A percentile compares a stretch with the other conserved stretches of the same genome.
Conservation (phyloP, 2,797 vertebrate species). For the Malacoctenus gilli region DNA sequence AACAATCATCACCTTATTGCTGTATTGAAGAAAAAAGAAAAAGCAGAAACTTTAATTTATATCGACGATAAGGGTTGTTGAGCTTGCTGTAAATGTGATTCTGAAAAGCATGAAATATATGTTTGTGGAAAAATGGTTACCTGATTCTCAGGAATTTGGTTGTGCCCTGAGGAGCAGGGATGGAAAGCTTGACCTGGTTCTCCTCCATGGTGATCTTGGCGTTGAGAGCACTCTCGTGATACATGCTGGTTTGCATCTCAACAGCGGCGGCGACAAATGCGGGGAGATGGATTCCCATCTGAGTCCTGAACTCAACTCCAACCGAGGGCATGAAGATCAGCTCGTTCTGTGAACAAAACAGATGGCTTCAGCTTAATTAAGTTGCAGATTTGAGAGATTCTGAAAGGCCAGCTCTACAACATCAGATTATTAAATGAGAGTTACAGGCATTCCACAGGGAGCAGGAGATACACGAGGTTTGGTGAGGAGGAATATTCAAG, state of each 20-base stretch:
- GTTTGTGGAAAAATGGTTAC: conserved; percentile 77
- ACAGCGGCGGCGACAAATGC: conserved; percentile 85
- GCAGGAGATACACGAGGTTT: background rate
- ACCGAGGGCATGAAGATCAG: conserved; percentile 84
- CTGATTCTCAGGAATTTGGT: conserved; percentile 86
- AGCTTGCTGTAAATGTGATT: no score
- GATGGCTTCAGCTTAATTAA: background rate
- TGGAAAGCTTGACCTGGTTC: conserved; percentile 84
- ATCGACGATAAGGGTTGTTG: no score
- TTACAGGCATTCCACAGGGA: no score
- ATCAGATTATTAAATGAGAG: background rate
- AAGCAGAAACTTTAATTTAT: no score
- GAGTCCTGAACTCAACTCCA: conserved; percentile 88
- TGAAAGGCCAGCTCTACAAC: background rate
- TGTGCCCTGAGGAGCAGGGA: conserved; percentile 83
- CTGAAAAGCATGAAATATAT: no score
- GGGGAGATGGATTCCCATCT: conserved; percentile 87
- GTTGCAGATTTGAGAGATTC: background rate
- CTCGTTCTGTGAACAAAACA: conserved; percentile 65
- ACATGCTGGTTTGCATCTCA: conserved; percentile 88
- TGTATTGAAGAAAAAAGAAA: conserved; percentile 62
- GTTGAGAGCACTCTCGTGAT: conserved; percentile 89
- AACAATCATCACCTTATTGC: conserved; percentile 84
- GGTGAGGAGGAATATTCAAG: background rate
- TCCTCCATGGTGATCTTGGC: conserved; percentile 79